Evolutionary conservation across 2,113 vertebrate genomes (phyloP).

Genomic region (Sander lucioperca): DNA sequence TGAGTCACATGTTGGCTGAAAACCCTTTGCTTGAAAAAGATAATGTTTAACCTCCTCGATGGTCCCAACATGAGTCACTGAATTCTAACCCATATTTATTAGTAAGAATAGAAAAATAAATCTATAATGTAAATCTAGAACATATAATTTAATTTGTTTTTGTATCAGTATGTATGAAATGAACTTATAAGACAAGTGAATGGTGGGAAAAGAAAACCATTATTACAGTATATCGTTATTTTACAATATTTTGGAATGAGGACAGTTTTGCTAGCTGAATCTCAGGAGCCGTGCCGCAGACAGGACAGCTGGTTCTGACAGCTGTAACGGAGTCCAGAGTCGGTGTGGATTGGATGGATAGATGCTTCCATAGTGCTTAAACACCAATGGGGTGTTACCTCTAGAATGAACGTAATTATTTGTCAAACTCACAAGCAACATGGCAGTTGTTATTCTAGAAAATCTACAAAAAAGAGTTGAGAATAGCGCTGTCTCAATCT

Average conservation of each 20-base stretch:
- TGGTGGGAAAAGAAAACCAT: neutral
- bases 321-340: conserved; percentile 13
- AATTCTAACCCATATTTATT: too few species aligned
- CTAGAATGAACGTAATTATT: neutral
- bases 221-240: neutral
- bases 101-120: too few species aligned
- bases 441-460: conserved; percentile 7
- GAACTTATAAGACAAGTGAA: too few species aligned
- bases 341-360: conserved; percentile 17
- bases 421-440: conserved; percentile 7
- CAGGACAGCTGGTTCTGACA: conserved; percentile 40
- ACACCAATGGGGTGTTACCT: conserved; percentile 1
- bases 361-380: conserved; percentile 11
- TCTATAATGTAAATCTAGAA: too few species aligned
- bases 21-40: too few species aligned
- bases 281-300: conserved; percentile 1
- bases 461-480: neutral
- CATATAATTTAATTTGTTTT: too few species aligned
- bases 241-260: neutral
- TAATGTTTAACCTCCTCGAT: too few species aligned
- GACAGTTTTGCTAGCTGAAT: conserved; percentile 1
- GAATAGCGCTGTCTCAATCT: neutral
- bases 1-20: too few species aligned
- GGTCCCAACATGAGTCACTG: too few species aligned
- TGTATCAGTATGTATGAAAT: neutral